A percentile compares a stretch with the other conserved stretches of the same genome.
phyloP scores from a whole-genome alignment of 2,888 invertebrate genomes.

The Dascillus cervinus region DNA sequence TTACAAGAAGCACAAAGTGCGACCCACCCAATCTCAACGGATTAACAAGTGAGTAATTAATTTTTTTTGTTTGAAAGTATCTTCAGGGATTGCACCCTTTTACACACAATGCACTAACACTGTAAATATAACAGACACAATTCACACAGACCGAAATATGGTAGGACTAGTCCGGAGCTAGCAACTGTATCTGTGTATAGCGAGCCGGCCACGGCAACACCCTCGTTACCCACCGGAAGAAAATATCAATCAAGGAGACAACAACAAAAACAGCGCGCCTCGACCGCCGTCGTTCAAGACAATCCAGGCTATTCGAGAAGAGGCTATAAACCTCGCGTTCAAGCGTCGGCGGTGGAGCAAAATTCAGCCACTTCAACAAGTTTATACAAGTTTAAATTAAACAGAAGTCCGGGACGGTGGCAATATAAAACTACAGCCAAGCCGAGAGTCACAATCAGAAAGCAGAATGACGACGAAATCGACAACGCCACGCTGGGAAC shows the following conservation, averaged over 20 bases:
- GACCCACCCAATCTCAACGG: conserved; percentile 35
- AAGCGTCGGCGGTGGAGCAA: conserved; percentile 45
- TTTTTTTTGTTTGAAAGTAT: not conserved
- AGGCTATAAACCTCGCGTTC: conserved; percentile 59
- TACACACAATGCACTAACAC: conserved; percentile 25
- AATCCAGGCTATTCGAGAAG: conserved; percentile 45
- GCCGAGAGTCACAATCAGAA: conserved; percentile 74
- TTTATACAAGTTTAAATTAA: conserved; percentile 73
- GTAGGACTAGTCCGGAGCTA: conserved; percentile 50
- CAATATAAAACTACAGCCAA: conserved; percentile 86
- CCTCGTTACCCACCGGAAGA: conserved; percentile 46
- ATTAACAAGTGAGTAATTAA: conserved; percentile 40
- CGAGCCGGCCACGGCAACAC: conserved; percentile 42
- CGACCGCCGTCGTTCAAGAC: conserved; percentile 32
- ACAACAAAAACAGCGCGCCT: conserved; percentile 25
- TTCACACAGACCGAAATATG: conserved; percentile 37
- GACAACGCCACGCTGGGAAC: conserved; percentile 40
- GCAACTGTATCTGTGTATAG: conserved; percentile 62
- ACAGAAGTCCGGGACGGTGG: conserved; percentile 79
- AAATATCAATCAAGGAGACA: conserved; percentile 45
- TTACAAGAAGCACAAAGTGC: conserved; percentile 26
- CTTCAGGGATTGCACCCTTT: conserved; percentile 3
- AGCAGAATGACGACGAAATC: conserved; percentile 53
- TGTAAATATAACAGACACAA: conserved; percentile 43
- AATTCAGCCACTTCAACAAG: conserved; percentile 50